Percentiles rank a stretch among this genome's conserved stretches.
Conservation (phyloP, 2,888 invertebrate genomes). For the Limnephilus auricula region DNA sequence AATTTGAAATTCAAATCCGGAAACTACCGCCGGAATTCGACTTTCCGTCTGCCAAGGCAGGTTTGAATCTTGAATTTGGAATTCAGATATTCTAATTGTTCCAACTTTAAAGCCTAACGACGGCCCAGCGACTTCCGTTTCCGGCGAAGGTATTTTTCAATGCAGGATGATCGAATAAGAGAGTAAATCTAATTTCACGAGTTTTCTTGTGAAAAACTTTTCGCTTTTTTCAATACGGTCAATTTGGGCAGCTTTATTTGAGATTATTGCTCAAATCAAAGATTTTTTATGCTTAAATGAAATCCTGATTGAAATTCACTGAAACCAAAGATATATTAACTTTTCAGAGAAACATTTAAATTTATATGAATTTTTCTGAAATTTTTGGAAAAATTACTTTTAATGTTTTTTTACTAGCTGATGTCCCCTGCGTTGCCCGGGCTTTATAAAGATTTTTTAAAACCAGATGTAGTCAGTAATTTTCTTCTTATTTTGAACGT, state of each 20-base stretch:
- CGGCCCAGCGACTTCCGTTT: constrained; percentile 12
- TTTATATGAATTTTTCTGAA: background rate
- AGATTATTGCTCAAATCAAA: background rate
- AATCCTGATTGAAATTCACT: background rate
- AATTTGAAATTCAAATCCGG: constrained; percentile 44
- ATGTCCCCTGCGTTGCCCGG: no score
- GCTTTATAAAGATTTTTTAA: no score
- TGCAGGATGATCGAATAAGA: background rate
- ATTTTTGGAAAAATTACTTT: no score
- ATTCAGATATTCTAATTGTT: constrained; percentile 31
- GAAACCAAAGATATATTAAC: background rate
- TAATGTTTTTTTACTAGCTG: no score
- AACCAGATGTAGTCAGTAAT: no score
- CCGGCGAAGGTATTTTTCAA: background rate
- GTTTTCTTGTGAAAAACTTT: background rate
- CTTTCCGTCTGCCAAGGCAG: background rate
- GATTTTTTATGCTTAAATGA: background rate
- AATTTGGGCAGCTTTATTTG: background rate
- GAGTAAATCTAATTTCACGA: background rate
- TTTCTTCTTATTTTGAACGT: no score
- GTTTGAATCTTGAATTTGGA: constrained; percentile 29
- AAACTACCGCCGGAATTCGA: constrained; percentile 17
- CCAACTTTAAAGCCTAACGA: constrained; percentile 27
- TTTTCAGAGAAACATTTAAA: background rate
- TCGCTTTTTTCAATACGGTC: background rate